These are phyloP conservation scores for Cecidostiba fungosa DNA, from an alignment of 2,888 invertebrate genomes.

Conservation along the genomic window DNA sequence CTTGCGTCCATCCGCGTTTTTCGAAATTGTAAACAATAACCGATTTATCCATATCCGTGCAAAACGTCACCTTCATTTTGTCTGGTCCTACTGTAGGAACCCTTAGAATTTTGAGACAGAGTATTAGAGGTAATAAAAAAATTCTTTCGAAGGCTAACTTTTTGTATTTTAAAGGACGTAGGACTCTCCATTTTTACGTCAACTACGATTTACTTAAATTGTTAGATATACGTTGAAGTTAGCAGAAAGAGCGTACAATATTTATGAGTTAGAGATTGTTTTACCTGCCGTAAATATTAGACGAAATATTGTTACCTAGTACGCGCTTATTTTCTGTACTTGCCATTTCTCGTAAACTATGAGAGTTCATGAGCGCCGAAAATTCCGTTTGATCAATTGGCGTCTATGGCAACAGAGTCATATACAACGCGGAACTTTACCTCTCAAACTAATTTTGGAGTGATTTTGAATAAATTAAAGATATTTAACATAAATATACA, in stretches of 20 bases:
- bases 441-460: neutral
- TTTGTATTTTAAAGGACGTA: neutral
- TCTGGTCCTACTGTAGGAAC: conserved; percentile 75
- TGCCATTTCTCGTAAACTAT: conserved; percentile 69
- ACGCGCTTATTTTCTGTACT: conserved; percentile 72
- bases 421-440: neutral
- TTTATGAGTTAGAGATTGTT: neutral
- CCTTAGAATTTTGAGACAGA: conserved; percentile 47
- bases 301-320: conserved; percentile 68
- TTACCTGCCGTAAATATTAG: conserved; percentile 43
- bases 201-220: neutral
- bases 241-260: neutral
- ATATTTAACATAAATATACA: neutral
- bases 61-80: conserved; percentile 84
- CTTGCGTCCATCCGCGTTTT: conserved; percentile 94
- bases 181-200: neutral
- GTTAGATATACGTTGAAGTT: neutral
- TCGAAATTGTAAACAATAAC: conserved; percentile 96
- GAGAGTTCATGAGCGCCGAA: neutral
- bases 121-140: neutral
- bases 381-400: conserved; percentile 70
- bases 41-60: conserved; percentile 96
- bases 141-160: neutral
- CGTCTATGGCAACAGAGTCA: conserved; percentile 54
- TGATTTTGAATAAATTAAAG: neutral